Conservation (phyloP, 2,888 invertebrate species). For the Lathronympha strigana region DNA sequence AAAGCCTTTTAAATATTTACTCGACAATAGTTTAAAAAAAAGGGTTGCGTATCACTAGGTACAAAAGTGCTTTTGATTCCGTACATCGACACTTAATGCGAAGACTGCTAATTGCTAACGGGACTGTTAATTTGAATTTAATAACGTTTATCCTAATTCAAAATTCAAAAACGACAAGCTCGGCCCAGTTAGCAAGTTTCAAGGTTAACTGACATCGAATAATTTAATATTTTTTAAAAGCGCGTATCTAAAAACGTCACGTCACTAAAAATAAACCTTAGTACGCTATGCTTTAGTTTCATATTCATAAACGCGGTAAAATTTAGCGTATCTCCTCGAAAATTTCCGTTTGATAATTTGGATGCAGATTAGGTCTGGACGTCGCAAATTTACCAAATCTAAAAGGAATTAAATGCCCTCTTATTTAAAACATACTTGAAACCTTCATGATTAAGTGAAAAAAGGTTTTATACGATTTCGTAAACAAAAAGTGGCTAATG, state of each 20-base stretch:
- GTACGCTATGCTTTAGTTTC: not conserved
- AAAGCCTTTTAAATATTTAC: too few relatives aligned
- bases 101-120: constrained; percentile 7
- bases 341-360: constrained; percentile 9
- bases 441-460: not conserved
- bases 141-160: constrained; percentile 2
- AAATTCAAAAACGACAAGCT: constrained; percentile 5
- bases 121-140: not conserved
- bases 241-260: constrained; percentile 4
- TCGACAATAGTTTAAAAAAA: too few relatives aligned
- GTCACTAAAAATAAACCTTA: not conserved
- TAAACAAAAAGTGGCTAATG: constrained; percentile 79
- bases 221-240: constrained; percentile 4
- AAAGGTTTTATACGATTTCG: constrained; percentile 52
- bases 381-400: constrained; percentile 7
- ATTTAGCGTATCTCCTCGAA: not conserved
- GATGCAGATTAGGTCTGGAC: constrained; percentile 30
- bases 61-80: too few relatives aligned
- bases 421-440: not conserved
- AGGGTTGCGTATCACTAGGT: too few relatives aligned
- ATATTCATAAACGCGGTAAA: not conserved
- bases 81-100: not conserved
- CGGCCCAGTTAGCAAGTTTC: constrained; percentile 24
- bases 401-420: constrained; percentile 2
- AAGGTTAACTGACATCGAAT: constrained; percentile 20